phyloP scores from a whole-genome alignment of 2,888 invertebrate species.

The Stegophylla sp. region DNA sequence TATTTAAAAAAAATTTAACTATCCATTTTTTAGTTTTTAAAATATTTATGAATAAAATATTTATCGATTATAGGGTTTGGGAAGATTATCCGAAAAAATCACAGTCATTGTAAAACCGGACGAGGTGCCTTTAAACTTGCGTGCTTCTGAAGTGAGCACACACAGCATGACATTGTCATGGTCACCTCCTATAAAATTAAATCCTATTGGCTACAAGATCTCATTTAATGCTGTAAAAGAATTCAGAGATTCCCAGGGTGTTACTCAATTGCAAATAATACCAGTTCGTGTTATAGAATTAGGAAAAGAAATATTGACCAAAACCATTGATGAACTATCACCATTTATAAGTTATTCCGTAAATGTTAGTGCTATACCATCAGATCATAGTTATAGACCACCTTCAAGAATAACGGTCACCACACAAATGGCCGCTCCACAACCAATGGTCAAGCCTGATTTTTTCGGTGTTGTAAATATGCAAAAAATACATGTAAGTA shows the following conservation, averaged over 20 bases:
- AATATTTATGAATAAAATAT: background rate
- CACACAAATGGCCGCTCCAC: conserved; percentile 96
- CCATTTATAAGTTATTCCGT: conserved; percentile 95
- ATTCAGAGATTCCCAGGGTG: conserved; percentile 91
- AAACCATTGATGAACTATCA: conserved; percentile 85
- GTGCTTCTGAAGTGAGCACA: conserved; percentile 89
- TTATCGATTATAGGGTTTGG: conserved; percentile 70
- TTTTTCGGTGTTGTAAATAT: conserved; percentile 89
- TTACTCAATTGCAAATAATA: conserved; percentile 85
- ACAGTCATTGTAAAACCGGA: conserved; percentile 90
- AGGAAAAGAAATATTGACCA: conserved; percentile 74
- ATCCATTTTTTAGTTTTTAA: background rate
- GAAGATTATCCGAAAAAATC: conserved; percentile 84
- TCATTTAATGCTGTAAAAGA: conserved; percentile 92
- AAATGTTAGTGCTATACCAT: conserved; percentile 88
- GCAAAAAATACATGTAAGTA: conserved; percentile 74
- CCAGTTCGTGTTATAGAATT: conserved; percentile 76
- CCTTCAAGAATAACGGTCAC: conserved; percentile 93
- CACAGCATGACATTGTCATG: conserved; percentile 92
- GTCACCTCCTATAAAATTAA: conserved; percentile 87
- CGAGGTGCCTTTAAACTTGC: conserved; percentile 87
- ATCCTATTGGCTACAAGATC: conserved; percentile 83
- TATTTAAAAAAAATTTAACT: too few relatives aligned
- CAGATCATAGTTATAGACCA: conserved; percentile 80
- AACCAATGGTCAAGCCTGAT: conserved; percentile 94